Evolutionary conservation across 2,113 vertebrate genomes (phyloP), one percentile per base, ranked within the genome.

Genomic region (Nesoenas mayeri): DNA sequence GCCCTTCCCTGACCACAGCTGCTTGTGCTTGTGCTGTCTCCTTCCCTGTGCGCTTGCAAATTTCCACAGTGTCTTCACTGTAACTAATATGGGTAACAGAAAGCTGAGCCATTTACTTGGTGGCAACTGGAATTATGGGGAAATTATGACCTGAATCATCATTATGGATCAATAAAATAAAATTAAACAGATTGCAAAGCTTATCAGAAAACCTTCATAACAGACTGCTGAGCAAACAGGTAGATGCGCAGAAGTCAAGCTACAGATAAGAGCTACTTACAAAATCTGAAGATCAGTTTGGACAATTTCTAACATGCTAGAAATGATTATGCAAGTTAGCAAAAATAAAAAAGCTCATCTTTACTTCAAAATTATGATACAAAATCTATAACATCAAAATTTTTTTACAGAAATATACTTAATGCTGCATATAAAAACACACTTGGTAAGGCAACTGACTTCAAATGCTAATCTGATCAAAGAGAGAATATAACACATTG

Each of bases 41-140:
- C 42, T 87, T 86, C 60, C 58, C n/a, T 9, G 15, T 20, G 20
- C 16, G 14, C 2, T 4, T 18, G 28, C 20, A 77, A 12, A 4
- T 47, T 89, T 64, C 48, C 32, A 20, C 5, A 6, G 29, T 20
- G 51, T 34, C 34, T 67, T 69, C 0, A 0, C 40, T 60, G 69
- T 32, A 88, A 61, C 34, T 53, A 38, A 65, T 9, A 19, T 2
- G 28, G 54, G 36, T 25, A 57, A 4, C 40, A 91, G 58, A 83
- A 77, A 65, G 44, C 57, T 22, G 26, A 79, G 32, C 32, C 71
- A 51, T 72, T 95, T 61, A 51, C 20, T 60, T 82, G 38, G 57
- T 56, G 21, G 57, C 32, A 72, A 11, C 36, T 5, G 34, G 32
- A 78, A 66, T 11, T 71, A 15, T 3, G 25, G 29, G 40, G 29